phyloP scores from a whole-genome alignment of 2,113 vertebrate species.

The Podilymbus podiceps region DNA sequence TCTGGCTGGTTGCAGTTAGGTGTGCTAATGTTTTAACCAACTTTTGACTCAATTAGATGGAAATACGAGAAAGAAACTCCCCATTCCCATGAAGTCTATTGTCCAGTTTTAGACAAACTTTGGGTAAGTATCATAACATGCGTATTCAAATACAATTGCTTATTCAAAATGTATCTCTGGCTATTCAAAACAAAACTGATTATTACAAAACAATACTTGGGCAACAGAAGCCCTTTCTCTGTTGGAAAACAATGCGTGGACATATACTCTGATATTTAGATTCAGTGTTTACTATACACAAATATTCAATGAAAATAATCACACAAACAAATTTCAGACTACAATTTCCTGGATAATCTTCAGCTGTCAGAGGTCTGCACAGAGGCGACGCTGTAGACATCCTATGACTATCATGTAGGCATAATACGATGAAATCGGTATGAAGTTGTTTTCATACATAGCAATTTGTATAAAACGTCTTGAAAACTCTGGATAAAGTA shows the following conservation, averaged over 20 bases:
- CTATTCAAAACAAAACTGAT: not conserved
- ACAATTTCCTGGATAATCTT: not conserved
- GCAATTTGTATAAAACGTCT: not conserved
- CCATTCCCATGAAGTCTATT: not conserved
- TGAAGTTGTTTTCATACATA: not conserved
- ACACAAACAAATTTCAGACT: not conserved
- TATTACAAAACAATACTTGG: not conserved
- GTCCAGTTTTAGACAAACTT: not conserved
- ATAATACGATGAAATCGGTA: rapidly evolving
- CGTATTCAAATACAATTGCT: not conserved
- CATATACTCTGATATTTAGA: not conserved
- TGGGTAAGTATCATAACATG: not conserved
- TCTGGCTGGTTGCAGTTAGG: not conserved
- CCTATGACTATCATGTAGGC: not conserved
- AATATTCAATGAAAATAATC: not conserved
- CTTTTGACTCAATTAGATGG: not conserved
- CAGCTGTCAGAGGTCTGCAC: not conserved
- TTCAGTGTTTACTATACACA: not conserved
- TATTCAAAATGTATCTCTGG: not conserved
- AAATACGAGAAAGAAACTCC: not conserved
- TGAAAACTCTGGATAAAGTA: not conserved
- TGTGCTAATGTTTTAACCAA: not conserved
- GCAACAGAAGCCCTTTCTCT: not conserved
- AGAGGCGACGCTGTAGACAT: not conserved
- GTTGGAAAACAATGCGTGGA: not conserved